Conservation (phyloP, 2,888 invertebrate species). For the Labia minor region DNA sequence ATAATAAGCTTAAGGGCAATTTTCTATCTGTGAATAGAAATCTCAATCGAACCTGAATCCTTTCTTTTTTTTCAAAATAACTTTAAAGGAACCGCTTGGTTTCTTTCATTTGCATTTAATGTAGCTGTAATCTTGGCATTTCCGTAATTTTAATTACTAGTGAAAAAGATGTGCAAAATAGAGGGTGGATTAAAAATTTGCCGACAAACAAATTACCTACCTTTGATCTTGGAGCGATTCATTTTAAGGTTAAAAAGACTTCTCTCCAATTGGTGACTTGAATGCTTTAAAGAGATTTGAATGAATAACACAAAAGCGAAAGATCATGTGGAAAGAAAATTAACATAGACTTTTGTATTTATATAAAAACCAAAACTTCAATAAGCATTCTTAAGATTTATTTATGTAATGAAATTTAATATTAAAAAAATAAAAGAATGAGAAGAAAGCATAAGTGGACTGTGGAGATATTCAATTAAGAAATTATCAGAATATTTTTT, state of each 20-base stretch:
- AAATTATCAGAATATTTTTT: no score
- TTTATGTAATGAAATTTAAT: no score
- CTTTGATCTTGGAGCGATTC: neutral
- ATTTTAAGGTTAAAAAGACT: neutral
- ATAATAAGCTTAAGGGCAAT: neutral
- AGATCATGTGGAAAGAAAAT: no score
- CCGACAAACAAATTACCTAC: neutral
- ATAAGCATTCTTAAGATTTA: no score
- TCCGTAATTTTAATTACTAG: neutral
- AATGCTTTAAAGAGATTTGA: neutral
- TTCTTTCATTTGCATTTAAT: neutral
- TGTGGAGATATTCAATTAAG: no score
- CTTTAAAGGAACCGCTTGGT: neutral
- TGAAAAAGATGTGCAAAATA: constrained; percentile 1
- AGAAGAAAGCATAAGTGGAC: no score
- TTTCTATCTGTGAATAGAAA: neutral
- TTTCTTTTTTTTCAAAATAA: neutral
- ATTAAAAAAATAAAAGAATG: neutral
- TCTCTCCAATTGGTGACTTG: neutral
- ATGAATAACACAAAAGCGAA: no score
- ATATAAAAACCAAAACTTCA: no score
- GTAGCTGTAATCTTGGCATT: neutral
- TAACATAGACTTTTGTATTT: no score
- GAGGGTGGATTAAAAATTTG: neutral
- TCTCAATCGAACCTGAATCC: neutral